Evolutionary conservation across 2,888 invertebrate genomes (phyloP).

Genomic region (Andrena praecox): DNA sequence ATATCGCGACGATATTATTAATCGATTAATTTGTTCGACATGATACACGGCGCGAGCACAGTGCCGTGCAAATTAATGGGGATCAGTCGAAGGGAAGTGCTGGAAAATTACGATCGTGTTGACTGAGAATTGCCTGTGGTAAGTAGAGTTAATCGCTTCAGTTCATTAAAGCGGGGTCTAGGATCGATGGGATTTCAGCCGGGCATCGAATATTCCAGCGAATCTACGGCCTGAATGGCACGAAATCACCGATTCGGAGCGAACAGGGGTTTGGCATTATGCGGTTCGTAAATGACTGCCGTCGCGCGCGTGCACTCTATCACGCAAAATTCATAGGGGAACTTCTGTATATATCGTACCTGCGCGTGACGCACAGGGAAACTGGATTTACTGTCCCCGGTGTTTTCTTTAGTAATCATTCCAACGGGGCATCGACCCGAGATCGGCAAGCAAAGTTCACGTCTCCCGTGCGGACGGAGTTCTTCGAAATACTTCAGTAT

Average conservation of each 20-base stretch:
- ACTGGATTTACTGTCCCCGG: conserved; percentile 30
- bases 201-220: conserved; percentile 54
- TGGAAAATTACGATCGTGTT: conserved; percentile 42
- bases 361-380: conserved; percentile 33
- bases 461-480: neutral
- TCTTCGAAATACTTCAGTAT: neutral
- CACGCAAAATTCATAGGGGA: conserved; percentile 48
- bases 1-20: neutral
- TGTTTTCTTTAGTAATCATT: neutral
- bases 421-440: neutral
- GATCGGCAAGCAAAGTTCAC: neutral
- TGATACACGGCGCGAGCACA: no score
- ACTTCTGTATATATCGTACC: conserved; percentile 20
- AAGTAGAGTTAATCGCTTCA: conserved; percentile 61
- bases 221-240: conserved; percentile 59
- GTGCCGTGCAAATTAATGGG: conserved; percentile 16
- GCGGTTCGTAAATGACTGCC: conserved; percentile 67
- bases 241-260: conserved; percentile 64
- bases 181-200: conserved; percentile 58
- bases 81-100: neutral
- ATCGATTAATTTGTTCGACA: neutral
- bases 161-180: conserved; percentile 51
- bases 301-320: conserved; percentile 34
- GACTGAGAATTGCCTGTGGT: conserved; percentile 45
- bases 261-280: conserved; percentile 68